Percentiles rank a stretch among this genome's conserved stretches.
phyloP scores from a whole-genome alignment of 30 jellyfish, hydroid and myxozoan species.

The Chrysaora quinquecirrha region DNA sequence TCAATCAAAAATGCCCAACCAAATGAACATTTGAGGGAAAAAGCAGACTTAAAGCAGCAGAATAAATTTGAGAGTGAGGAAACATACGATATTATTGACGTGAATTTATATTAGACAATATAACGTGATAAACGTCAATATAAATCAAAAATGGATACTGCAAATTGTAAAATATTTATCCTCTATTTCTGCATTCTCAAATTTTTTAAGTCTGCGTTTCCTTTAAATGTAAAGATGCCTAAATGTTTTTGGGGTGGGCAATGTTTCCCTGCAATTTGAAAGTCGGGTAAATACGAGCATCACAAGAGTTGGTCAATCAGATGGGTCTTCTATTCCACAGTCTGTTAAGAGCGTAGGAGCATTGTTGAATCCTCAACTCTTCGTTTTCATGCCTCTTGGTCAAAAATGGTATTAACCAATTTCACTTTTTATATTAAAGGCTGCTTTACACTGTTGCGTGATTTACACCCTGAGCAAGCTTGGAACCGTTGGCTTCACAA shows the following conservation, averaged over 20 bases:
- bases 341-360: slow-evolving; percentile 29
- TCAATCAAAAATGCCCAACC: background rate
- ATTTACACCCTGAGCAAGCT: slow-evolving; percentile 27
- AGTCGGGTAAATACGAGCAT: background rate
- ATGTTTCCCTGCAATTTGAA: background rate
- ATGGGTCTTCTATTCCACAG: slow-evolving; percentile 15
- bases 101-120: background rate
- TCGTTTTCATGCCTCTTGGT: slow-evolving; percentile 7
- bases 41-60: too few relatives aligned
- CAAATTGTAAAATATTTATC: background rate
- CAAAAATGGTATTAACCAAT: background rate
- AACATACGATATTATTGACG: background rate
- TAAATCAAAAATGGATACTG: background rate
- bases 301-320: background rate
- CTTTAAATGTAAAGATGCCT: background rate
- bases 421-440: background rate
- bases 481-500: slow-evolving; percentile 46
- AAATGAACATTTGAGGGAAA: too few relatives aligned
- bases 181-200: background rate
- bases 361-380: slow-evolving; percentile 26
- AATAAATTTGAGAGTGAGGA: background rate
- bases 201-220: background rate
- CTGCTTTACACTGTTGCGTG: slow-evolving; percentile 6
- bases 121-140: background rate
- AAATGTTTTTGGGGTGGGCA: background rate